Percentiles rank a stretch among this genome's conserved stretches.
Evolutionary conservation across 1,140 invertebrate species (phyloP).

Genomic region (Neuroterus valhalla): DNA sequence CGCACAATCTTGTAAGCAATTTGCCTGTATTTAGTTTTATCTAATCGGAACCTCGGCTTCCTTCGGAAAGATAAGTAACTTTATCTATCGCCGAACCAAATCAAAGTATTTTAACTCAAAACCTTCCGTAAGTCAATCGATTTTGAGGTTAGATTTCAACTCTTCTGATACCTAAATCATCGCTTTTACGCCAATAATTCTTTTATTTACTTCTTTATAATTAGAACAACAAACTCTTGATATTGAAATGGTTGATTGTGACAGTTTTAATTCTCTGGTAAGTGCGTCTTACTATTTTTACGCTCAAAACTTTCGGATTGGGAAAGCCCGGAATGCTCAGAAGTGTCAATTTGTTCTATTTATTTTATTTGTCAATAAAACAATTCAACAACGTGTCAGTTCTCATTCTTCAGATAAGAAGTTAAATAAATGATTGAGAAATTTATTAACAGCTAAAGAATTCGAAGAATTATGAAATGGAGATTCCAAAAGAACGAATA

Average conservation of each 20-base stretch:
- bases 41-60: conserved; percentile 63
- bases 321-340: not conserved
- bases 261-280: conserved; percentile 27
- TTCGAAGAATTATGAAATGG: too few relatives aligned
- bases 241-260: not conserved
- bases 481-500: too few relatives aligned
- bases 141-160: conserved; percentile 51
- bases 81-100: conserved; percentile 59
- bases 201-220: not conserved
- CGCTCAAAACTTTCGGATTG: not conserved
- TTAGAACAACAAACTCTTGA: not conserved
- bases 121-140: not conserved
- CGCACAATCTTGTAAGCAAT: conserved; percentile 85
- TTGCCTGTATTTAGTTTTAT: conserved; percentile 69
- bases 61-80: conserved; percentile 56
- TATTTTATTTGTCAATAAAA: conserved; percentile 7
- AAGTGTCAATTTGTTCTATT: not conserved
- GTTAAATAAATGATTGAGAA: too few relatives aligned
- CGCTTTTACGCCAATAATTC: not conserved
- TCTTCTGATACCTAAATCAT: not conserved
- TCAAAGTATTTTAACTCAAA: conserved; percentile 37
- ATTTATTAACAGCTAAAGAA: too few relatives aligned
- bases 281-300: not conserved
- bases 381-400: conserved; percentile 46
- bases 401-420: not conserved